Evolutionary conservation across 2,797 vertebrate species (phyloP).

Genomic region (Mionectes olivaceus): DNA sequence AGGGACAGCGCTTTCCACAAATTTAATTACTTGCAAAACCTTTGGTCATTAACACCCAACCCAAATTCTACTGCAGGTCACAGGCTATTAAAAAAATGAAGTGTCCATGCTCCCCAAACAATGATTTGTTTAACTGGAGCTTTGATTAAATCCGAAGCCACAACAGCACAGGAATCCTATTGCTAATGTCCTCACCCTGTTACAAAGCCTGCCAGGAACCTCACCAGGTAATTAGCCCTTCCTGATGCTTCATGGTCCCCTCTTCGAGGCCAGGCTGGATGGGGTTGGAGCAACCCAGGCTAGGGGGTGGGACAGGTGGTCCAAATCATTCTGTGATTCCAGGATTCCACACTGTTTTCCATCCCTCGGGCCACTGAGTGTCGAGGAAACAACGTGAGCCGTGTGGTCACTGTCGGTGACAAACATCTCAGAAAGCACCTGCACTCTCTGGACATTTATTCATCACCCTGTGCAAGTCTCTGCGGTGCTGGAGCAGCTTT

Average conservation of each 20-base stretch:
- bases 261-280: not conserved
- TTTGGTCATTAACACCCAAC: conserved; percentile 79
- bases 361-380: not conserved
- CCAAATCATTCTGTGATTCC: not conserved
- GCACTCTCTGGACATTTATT: rapidly evolving
- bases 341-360: rapidly evolving
- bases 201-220: not conserved
- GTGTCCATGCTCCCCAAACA: conserved; percentile 47
- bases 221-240: not conserved
- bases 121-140: conserved; percentile 14
- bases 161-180: not conserved
- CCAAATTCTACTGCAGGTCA: conserved; percentile 69
- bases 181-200: not conserved
- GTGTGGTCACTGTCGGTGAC: rapidly evolving
- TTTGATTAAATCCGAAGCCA: not conserved
- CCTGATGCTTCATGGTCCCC: not conserved
- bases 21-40: conserved; percentile 79
- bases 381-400: rapidly evolving
- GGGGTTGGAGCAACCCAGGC: not conserved
- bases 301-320: too few relatives aligned
- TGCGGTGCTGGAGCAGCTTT: rapidly evolving
- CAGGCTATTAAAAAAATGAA: conserved; percentile 70
- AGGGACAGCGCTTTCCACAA: conserved; percentile 64
- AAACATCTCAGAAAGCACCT: not conserved
- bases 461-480: rapidly evolving